Percentiles rank a stretch among this genome's conserved stretches.
Evolutionary conservation across 2,888 invertebrate species (phyloP).

Genomic region (Synanthedon andrenaeformis): DNA sequence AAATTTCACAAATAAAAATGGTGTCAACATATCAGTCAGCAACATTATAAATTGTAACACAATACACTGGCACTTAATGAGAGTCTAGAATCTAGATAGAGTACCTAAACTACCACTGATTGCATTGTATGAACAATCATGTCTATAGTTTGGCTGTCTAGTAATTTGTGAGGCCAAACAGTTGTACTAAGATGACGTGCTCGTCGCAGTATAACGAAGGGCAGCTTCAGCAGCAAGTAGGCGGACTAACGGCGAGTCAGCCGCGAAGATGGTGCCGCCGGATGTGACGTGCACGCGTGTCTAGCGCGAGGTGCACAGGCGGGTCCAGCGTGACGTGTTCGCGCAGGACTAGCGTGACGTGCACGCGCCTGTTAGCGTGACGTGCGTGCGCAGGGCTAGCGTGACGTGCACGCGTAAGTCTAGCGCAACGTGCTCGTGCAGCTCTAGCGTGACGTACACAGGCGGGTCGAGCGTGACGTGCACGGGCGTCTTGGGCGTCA

Average conservation of each 20-base stretch:
- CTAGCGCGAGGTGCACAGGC: background rate
- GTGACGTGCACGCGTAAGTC: background rate
- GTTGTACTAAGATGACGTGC: conserved; percentile 69
- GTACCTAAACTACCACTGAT: no score
- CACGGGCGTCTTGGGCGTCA: conserved; percentile 90
- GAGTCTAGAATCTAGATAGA: no score
- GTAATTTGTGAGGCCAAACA: no score
- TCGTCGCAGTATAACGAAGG: conserved; percentile 86
- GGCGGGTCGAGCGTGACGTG: conserved; percentile 73
- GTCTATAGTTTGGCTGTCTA: no score
- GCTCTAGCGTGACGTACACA: background rate
- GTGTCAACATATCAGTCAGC: no score
- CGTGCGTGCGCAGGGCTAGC: background rate
- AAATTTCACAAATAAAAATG: no score
- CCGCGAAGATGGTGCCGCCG: conserved; percentile 72
- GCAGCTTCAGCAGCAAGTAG: conserved; percentile 92
- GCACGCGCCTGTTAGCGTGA: background rate
- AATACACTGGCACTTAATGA: no score
- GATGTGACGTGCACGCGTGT: conserved; percentile 78
- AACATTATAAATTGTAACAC: no score
- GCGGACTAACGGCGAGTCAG: conserved; percentile 65
- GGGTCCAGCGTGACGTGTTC: conserved; percentile 77
- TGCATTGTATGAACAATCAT: no score
- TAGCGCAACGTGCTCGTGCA: background rate
- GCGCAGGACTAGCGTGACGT: conserved; percentile 48